These are phyloP conservation scores for Struthio camelus DNA, from an alignment of 2,113 vertebrate species.

Conservation along the genomic window DNA sequence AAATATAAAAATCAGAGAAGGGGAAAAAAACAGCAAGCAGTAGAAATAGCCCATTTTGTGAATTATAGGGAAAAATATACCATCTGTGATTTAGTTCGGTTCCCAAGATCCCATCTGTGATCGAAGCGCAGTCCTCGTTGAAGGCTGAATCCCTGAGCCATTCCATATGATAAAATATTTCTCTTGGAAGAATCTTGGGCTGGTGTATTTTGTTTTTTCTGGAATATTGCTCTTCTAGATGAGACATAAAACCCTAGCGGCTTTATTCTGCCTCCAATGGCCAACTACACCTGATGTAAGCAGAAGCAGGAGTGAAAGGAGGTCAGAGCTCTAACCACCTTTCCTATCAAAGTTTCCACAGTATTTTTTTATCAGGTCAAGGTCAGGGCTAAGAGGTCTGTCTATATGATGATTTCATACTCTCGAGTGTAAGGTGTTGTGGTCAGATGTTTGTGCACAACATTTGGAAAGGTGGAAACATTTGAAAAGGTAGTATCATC, in stretches of 20 bases:
- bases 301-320: not conserved
- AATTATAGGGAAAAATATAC: conserved; percentile 75
- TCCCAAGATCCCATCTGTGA: conserved; percentile 77
- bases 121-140: not conserved
- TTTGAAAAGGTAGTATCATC: not conserved
- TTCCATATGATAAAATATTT: conserved; percentile 56
- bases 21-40: not conserved
- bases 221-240: conserved; percentile 21
- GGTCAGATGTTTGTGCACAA: not conserved
- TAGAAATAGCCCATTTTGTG: conserved; percentile 75
- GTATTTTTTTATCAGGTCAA: not conserved
- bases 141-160: conserved; percentile 42
- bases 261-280: conserved; percentile 10
- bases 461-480: not conserved
- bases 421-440: not conserved
- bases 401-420: not conserved
- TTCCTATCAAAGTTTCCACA: not conserved
- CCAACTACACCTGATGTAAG: not conserved
- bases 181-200: conserved; percentile 47
- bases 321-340: not conserved
- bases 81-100: conserved; percentile 80
- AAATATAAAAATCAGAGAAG: conserved; percentile 71
- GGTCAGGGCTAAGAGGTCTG: not conserved
- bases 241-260: conserved; percentile 17
- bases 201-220: conserved; percentile 29